phyloP scores from a whole-genome alignment of 2,797 vertebrate species.

The Poliocrania exsul region DNA sequence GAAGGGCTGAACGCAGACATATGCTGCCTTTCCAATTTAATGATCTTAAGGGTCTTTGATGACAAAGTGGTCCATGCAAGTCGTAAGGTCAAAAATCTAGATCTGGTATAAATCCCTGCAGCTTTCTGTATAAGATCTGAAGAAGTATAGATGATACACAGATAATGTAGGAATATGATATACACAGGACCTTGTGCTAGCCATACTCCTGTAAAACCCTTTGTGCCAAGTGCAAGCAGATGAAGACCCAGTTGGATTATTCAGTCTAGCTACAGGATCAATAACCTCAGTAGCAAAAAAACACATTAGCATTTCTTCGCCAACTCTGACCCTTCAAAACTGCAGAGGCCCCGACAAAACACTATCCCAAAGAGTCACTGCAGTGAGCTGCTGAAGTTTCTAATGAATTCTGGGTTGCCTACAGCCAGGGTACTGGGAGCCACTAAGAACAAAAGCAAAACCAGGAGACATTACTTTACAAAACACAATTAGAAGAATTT shows the following conservation, averaged over 20 bases:
- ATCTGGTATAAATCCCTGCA: background rate
- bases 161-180: background rate
- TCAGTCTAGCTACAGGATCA: background rate
- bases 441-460: background rate
- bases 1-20: background rate
- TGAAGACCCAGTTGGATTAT: background rate
- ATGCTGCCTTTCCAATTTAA: background rate
- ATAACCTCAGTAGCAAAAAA: background rate
- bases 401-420: background rate
- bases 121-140: background rate
- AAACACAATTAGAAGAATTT: constrained; percentile 31
- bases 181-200: background rate
- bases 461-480: background rate
- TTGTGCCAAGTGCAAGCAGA: background rate
- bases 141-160: background rate
- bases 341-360: background rate
- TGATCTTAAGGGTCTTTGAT: background rate
- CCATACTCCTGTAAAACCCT: background rate
- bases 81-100: background rate
- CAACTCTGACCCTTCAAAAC: background rate
- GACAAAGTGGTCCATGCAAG: background rate
- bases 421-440: background rate
- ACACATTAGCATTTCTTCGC: background rate
- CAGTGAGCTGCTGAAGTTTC: background rate
- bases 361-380: background rate